phyloP scores from a whole-genome alignment of 2,888 invertebrate genomes.

The Drosophila gaucha region DNA sequence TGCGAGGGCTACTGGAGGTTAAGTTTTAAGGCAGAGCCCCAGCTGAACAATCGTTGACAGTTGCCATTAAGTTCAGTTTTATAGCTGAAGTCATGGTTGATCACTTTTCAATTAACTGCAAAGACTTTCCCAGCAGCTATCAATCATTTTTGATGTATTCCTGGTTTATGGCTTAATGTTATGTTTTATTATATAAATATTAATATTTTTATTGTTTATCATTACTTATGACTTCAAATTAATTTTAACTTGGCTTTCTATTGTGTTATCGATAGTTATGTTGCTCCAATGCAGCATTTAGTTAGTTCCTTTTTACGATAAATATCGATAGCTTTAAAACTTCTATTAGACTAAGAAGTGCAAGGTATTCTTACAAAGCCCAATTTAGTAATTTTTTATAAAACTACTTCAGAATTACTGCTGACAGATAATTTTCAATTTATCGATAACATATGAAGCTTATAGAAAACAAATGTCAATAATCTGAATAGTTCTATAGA shows the following conservation, averaged over 20 bases:
- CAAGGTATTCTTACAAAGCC: no score
- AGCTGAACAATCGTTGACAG: conserved; percentile 4
- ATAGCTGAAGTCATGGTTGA: neutral
- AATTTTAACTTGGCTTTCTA: neutral
- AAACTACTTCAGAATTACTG: no score
- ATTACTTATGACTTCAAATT: neutral
- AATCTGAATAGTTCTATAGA: no score
- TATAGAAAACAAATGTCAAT: no score
- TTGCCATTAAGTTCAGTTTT: conserved; percentile 1
- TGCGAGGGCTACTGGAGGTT: conserved; percentile 1
- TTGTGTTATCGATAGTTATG: neutral
- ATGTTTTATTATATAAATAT: neutral
- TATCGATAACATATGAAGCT: no score
- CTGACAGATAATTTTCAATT: no score
- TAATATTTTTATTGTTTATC: neutral
- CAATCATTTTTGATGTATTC: no score
- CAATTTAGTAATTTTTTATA: no score
- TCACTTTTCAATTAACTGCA: conserved; percentile 3
- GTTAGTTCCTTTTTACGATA: neutral
- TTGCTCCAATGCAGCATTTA: neutral
- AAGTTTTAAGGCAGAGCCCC: neutral
- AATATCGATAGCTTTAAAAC: neutral
- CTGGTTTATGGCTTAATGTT: no score
- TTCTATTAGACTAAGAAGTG: neutral
- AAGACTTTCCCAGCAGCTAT: no score